phyloP scores from a whole-genome alignment of 2,113 vertebrate genomes.

The Peromyscus leucopus region DNA sequence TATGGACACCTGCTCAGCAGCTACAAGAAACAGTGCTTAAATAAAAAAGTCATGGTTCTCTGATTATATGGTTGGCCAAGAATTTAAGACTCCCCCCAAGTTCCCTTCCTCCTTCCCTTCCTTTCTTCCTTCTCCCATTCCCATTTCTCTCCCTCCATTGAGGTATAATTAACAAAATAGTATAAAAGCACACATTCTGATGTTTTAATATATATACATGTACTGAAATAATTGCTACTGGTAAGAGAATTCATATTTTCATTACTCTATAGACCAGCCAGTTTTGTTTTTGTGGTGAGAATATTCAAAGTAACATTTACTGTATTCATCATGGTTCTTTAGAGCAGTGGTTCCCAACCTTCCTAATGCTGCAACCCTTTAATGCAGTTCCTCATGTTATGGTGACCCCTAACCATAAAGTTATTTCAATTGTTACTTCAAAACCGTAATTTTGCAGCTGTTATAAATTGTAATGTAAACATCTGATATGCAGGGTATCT shows the following conservation, averaged over 20 bases:
- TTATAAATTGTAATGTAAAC: not conserved
- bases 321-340: not conserved
- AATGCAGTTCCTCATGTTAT: not conserved
- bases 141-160: not conserved
- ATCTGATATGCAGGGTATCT: not conserved
- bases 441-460: not conserved
- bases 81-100: not conserved
- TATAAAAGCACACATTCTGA: not conserved
- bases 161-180: not conserved
- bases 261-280: not conserved
- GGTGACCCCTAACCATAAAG: not conserved
- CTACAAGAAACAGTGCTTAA: not conserved
- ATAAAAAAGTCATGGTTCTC: not conserved
- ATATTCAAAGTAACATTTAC: not conserved
- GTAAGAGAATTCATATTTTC: not conserved
- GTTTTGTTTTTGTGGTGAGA: not conserved
- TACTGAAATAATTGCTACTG: not conserved
- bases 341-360: not conserved
- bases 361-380: not conserved
- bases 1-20: not conserved
- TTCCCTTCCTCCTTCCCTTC: not conserved
- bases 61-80: not conserved
- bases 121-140: not conserved
- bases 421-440: not conserved
- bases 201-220: not conserved